Conservation (phyloP, 2,797 vertebrate genomes). For the Sebastes aleutianus region DNA sequence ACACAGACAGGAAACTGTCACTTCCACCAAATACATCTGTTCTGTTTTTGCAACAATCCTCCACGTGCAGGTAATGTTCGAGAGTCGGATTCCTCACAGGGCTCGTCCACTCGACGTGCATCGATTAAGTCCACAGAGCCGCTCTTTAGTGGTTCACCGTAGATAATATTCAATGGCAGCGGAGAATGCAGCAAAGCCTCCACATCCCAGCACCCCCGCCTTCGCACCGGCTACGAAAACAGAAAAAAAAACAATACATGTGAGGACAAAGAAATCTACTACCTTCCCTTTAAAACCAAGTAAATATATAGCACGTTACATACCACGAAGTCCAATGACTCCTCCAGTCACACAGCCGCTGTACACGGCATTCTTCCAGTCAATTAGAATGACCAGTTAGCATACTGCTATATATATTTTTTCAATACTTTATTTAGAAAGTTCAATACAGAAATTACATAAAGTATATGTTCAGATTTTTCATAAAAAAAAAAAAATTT, state of each 20-base stretch:
- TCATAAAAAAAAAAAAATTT: no score
- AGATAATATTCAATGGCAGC: constrained; percentile 97
- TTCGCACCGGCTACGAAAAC: constrained; percentile 88
- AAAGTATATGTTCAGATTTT: no score
- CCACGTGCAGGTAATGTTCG: background rate
- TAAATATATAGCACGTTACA: constrained; percentile 37
- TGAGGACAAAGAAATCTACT: background rate
- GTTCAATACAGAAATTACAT: no score
- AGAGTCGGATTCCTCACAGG: background rate
- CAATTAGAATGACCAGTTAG: background rate
- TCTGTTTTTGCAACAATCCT: constrained; percentile 2
- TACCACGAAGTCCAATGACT: constrained; percentile 94
- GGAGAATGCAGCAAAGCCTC: constrained; percentile 96
- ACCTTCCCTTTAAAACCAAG: background rate
- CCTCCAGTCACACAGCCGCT: constrained; percentile 97
- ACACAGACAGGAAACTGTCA: background rate
- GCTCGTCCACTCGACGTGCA: constrained; percentile 7
- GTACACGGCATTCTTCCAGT: constrained; percentile 97
- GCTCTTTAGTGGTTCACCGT: constrained; percentile 75
- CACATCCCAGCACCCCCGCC: constrained; percentile 93
- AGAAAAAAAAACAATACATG: background rate
- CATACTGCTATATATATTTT: no score
- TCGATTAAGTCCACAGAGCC: background rate
- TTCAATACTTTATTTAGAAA: no score
- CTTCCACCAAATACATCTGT: background rate